These are phyloP conservation scores for Diarsia dahlii DNA, from an alignment of 2,888 invertebrate species.

Conservation along the genomic window DNA sequence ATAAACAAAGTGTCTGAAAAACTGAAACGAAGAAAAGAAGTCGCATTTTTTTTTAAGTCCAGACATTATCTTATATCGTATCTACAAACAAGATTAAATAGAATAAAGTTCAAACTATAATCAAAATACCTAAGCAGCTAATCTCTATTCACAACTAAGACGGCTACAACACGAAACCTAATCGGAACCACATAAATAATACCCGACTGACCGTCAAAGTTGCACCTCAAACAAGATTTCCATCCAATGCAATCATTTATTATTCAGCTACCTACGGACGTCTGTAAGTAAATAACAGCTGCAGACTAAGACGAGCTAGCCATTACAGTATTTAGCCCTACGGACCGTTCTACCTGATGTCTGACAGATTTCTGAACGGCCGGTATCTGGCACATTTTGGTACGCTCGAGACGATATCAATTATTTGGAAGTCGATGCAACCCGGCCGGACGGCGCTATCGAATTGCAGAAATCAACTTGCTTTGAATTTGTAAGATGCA, in stretches of 20 bases:
- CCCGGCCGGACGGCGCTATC: constrained; percentile 65
- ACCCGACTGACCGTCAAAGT: constrained; percentile 23
- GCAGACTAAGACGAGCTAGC: constrained; percentile 30
- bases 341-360: constrained; percentile 50
- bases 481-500: constrained; percentile 73
- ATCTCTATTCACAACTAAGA: constrained; percentile 14
- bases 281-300: constrained; percentile 50
- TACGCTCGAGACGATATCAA: constrained; percentile 76
- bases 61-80: neutral
- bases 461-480: constrained; percentile 70
- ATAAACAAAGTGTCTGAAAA: neutral
- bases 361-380: constrained; percentile 51
- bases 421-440: constrained; percentile 75
- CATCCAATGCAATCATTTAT: constrained; percentile 38
- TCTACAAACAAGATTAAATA: neutral
- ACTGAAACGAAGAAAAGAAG: neutral
- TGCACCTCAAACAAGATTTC: constrained; percentile 29
- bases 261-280: constrained; percentile 31
- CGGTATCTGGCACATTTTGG: constrained; percentile 67
- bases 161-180: constrained; percentile 1
- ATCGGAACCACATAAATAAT: constrained; percentile 33
- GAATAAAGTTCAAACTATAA: neutral
- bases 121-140: neutral
- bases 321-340: constrained; percentile 55
- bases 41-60: neutral